Percentiles rank a stretch among this genome's conserved stretches.
phyloP scores from a whole-genome alignment of 2,113 vertebrate species.

The Agapornis roseicollis region DNA sequence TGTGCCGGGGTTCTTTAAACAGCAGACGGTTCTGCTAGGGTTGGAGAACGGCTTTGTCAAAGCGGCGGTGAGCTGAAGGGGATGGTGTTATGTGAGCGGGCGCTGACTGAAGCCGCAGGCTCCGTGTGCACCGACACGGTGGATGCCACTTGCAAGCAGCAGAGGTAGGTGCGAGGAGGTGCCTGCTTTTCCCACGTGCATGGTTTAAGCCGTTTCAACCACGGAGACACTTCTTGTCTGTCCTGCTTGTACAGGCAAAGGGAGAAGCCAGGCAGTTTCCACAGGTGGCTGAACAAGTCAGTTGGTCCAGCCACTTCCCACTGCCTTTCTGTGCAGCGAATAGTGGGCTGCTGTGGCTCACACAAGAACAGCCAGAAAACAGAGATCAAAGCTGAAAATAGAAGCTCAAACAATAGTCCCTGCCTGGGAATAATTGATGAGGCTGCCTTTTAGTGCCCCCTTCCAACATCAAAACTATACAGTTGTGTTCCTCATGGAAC shows the following conservation, averaged over 20 bases:
- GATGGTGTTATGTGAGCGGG: not conserved
- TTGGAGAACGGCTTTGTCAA: not conserved
- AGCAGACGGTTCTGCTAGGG: not conserved
- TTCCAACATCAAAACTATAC: not conserved
- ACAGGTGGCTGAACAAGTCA: not conserved
- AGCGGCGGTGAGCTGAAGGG: not conserved
- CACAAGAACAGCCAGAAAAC: not conserved
- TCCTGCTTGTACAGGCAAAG: not conserved
- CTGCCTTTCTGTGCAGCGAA: not conserved
- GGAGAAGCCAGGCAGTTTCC: not conserved
- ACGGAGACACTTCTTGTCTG: not conserved
- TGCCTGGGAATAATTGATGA: not conserved
- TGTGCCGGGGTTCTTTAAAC: not conserved
- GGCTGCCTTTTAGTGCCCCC: not conserved
- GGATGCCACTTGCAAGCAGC: not conserved
- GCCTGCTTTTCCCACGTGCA: not conserved
- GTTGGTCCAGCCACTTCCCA: rapidly evolving
- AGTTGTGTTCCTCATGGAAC: not conserved
- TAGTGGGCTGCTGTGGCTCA: not conserved
- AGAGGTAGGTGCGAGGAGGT: not conserved
- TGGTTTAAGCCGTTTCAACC: not conserved
- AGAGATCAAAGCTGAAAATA: not conserved
- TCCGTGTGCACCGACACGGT: not conserved
- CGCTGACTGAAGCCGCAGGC: not conserved
- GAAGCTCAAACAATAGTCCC: not conserved